Conservation (phyloP, 1,140 invertebrate species). For the Venustaconcha ellipsiformis region DNA sequence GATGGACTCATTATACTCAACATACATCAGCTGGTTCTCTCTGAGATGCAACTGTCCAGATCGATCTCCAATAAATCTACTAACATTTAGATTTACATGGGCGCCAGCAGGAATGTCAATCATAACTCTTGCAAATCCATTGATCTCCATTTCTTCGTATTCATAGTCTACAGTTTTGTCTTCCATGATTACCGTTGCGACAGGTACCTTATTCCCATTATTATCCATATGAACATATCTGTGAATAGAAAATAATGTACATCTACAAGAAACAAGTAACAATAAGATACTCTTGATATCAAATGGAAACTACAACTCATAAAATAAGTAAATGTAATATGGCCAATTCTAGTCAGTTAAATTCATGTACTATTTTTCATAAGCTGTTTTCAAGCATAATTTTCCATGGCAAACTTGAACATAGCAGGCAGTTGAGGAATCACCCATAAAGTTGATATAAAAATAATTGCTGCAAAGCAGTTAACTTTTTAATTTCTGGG, state of each 20-base stretch:
- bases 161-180: conserved; percentile 46
- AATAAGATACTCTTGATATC: too few species aligned
- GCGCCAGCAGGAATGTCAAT: conserved; percentile 41
- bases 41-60: conserved; percentile 55
- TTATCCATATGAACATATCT: conserved; percentile 55
- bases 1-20: conserved; percentile 56
- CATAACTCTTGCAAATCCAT: conserved; percentile 44
- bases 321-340: too few species aligned
- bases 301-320: too few species aligned
- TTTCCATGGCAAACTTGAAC: too few species aligned
- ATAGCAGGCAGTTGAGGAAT: too few species aligned
- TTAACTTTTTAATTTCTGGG: too few species aligned
- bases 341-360: too few species aligned
- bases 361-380: too few species aligned
- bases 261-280: too few species aligned
- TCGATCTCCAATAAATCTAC: conserved; percentile 50
- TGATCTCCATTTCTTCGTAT: conserved; percentile 53
- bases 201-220: conserved; percentile 42
- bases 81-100: conserved; percentile 38
- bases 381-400: too few species aligned
- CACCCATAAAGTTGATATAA: too few species aligned
- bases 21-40: conserved; percentile 40
- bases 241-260: neutral
- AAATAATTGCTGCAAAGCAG: too few species aligned
- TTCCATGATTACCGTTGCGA: conserved; percentile 51